Percentiles rank a stretch among this genome's conserved stretches.
These are phyloP conservation scores for Amorpha juglandis DNA, from an alignment of 2,888 invertebrate genomes.

Conservation along the genomic window DNA sequence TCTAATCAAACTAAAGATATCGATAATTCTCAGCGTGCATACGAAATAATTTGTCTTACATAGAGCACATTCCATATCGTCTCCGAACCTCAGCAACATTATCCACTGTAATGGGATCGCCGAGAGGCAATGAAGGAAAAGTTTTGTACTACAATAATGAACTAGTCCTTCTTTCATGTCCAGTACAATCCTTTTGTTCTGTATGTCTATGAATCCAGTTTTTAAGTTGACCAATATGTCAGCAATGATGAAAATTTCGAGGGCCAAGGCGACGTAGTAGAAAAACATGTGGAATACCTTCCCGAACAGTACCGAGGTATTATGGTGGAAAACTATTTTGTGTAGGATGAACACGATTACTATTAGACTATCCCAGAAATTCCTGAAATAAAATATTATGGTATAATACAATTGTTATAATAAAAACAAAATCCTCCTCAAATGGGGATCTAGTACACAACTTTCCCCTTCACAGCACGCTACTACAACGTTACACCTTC, in stretches of 20 bases:
- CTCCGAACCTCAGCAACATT: slow-evolving; percentile 45
- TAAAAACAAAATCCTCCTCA: no score
- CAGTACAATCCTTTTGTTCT: slow-evolving; percentile 39
- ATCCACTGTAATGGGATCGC: slow-evolving; percentile 46
- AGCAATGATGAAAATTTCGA: slow-evolving; percentile 40
- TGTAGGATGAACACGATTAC: slow-evolving; percentile 36
- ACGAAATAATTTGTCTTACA: slow-evolving; percentile 45
- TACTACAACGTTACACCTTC: no score
- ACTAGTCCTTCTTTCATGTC: slow-evolving; percentile 35
- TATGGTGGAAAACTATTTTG: slow-evolving; percentile 41
- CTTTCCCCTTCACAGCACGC: no score
- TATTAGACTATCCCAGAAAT: slow-evolving; percentile 43
- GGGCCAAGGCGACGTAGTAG: slow-evolving; percentile 33
- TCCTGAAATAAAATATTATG: slow-evolving; percentile 41
- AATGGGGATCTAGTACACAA: no score
- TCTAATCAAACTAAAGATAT: slow-evolving; percentile 38
- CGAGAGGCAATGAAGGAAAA: slow-evolving; percentile 46
- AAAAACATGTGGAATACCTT: slow-evolving; percentile 30
- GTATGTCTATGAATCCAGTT: slow-evolving; percentile 44
- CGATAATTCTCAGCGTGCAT: slow-evolving; percentile 38
- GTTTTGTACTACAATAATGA: slow-evolving; percentile 45
- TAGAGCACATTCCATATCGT: slow-evolving; percentile 34
- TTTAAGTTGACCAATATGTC: slow-evolving; percentile 45
- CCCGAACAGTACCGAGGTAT: slow-evolving; percentile 36
- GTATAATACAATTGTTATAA: no score